A percentile compares a stretch with the other conserved stretches of the same genome.
Conservation (phyloP, 2,888 invertebrate genomes). For the Scaptomyza cyrtandrae region DNA sequence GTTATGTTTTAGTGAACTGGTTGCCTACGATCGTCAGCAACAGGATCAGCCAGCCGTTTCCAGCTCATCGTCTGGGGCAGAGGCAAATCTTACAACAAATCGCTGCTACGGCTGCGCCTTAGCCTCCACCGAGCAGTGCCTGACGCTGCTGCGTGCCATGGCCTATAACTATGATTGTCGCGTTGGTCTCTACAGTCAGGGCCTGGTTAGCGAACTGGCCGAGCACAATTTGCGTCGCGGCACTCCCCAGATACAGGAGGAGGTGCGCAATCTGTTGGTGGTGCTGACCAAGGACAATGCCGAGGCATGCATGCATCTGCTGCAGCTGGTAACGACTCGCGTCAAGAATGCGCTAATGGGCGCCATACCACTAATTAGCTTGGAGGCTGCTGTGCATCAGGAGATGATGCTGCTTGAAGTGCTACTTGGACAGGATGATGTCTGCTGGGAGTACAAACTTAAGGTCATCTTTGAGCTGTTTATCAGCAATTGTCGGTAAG, state of each 20-base stretch:
- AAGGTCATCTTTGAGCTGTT: conserved; percentile 95
- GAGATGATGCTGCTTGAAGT: conserved; percentile 95
- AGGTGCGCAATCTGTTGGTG: conserved; percentile 94
- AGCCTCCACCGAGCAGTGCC: conserved; percentile 96
- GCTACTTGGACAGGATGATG: conserved; percentile 95
- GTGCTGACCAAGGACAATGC: conserved; percentile 94
- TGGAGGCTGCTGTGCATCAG: conserved; percentile 92
- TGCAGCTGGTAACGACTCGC: conserved; percentile 90
- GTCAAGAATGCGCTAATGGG: conserved; percentile 93
- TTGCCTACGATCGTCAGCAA: conserved; percentile 94
- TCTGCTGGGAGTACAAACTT: conserved; percentile 97
- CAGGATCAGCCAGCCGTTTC: conserved; percentile 85
- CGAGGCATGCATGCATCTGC: conserved; percentile 88
- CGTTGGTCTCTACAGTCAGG: conserved; percentile 91
- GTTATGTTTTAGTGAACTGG: conserved; percentile 88
- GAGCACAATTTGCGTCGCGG: conserved; percentile 95
- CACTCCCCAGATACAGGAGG: conserved; percentile 93
- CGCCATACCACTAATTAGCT: conserved; percentile 90
- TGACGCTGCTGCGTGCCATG: conserved; percentile 94
- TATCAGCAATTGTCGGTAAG: conserved; percentile 89
- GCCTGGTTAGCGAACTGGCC: conserved; percentile 94
- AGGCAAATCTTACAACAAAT: conserved; percentile 84
- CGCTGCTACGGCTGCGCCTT: conserved; percentile 95
- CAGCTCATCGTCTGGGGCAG: conserved; percentile 59
- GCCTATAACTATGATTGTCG: conserved; percentile 92